phyloP scores from a whole-genome alignment of 2,888 invertebrate genomes.

The Plebejus argus region DNA sequence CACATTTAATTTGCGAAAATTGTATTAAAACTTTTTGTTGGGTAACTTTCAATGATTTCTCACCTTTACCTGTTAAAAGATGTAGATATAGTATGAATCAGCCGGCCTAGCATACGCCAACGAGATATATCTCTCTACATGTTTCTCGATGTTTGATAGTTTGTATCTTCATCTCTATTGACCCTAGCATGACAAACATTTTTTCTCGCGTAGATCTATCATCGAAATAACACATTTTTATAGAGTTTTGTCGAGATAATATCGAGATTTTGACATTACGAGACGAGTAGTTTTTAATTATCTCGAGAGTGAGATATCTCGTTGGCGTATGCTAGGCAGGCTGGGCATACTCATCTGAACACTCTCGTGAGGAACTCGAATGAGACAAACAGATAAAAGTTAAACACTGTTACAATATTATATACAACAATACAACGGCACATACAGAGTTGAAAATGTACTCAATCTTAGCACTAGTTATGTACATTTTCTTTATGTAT shows the following conservation, averaged over 20 bases:
- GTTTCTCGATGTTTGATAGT: too few species aligned
- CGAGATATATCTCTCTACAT: too few species aligned
- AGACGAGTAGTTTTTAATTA: too few species aligned
- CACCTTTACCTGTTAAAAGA: not conserved
- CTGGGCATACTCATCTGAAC: not conserved
- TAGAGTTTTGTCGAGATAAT: too few species aligned
- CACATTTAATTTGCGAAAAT: constrained; percentile 52
- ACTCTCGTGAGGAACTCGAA: not conserved
- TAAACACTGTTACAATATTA: not conserved
- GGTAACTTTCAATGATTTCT: not conserved
- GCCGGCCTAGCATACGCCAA: too few species aligned
- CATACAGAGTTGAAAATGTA: not conserved
- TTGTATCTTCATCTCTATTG: too few species aligned
- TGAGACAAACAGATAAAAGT: not conserved
- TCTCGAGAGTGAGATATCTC: too few species aligned
- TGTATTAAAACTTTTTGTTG: constrained; percentile 35
- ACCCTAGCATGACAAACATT: too few species aligned
- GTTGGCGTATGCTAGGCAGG: too few species aligned
- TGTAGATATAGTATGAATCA: not conserved
- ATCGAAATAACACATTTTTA: too few species aligned
- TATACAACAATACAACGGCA: not conserved
- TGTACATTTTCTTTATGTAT: not conserved
- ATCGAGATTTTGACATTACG: too few species aligned
- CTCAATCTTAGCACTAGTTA: not conserved
- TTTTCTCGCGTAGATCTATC: too few species aligned